Evolutionary conservation across 2,888 invertebrate species (phyloP).

Genomic region (Drosophila stalkeri): DNA sequence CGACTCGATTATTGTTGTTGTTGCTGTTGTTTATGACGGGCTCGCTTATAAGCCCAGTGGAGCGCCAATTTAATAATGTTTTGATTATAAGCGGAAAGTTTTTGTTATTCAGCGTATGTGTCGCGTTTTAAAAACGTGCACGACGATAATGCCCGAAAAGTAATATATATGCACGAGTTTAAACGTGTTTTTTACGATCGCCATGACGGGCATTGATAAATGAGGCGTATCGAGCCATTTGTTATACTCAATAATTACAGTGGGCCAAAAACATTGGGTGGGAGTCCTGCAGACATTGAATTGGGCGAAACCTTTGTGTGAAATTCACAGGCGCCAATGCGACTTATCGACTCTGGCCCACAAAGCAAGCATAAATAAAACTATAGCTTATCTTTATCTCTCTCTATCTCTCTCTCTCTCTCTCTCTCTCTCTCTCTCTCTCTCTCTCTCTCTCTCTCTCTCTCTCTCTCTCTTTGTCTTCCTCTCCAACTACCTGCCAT

Average conservation of each 20-base stretch:
- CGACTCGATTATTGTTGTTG: constrained; percentile 17
- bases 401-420: neutral
- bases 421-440: constrained; percentile 16
- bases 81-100: constrained; percentile 71
- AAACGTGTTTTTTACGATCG: constrained; percentile 58
- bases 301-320: constrained; percentile 16
- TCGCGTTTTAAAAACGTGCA: constrained; percentile 74
- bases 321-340: constrained; percentile 36
- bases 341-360: constrained; percentile 45
- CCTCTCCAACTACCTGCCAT: constrained; percentile 16
- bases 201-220: constrained; percentile 45
- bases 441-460: constrained; percentile 17
- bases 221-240: constrained; percentile 11
- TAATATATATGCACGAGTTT: constrained; percentile 15
- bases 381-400: neutral
- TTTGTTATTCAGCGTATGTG: constrained; percentile 51
- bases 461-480: neutral
- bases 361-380: constrained; percentile 6
- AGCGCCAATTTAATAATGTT: constrained; percentile 54
- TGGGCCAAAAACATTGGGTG: constrained; percentile 6
- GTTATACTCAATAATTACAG: constrained; percentile 26
- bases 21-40: constrained; percentile 28
- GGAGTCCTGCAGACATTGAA: constrained; percentile 3
- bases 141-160: constrained; percentile 39
- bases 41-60: constrained; percentile 34